These are phyloP conservation scores for Aradus depressus DNA, from an alignment of 2,888 invertebrate genomes.

Conservation along the genomic window DNA sequence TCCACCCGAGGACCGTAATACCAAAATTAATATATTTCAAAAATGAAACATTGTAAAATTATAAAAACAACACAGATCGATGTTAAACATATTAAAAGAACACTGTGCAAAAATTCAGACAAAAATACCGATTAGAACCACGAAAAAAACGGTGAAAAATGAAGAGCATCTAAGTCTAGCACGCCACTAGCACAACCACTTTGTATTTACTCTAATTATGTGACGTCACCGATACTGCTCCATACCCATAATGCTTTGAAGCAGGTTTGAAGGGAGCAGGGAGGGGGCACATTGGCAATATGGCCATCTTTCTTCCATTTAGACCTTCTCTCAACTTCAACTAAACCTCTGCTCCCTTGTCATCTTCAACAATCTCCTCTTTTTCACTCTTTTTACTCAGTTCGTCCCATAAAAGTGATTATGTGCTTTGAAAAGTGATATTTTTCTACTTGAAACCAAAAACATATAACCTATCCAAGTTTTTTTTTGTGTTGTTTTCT, in stretches of 20 bases:
- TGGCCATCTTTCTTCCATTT: conserved; percentile 7
- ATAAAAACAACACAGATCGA: conserved; percentile 2
- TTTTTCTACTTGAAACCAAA: no score
- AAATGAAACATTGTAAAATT: conserved; percentile 13
- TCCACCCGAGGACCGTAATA: conserved; percentile 12
- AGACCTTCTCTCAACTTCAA: neutral
- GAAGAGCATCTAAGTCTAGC: conserved; percentile 36
- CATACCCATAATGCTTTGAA: conserved; percentile 33
- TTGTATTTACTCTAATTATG: conserved; percentile 59
- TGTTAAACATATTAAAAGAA: conserved; percentile 12
- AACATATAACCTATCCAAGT: no score
- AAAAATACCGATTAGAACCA: conserved; percentile 18
- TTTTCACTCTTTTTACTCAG: no score
- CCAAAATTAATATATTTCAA: conserved; percentile 14
- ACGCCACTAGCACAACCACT: conserved; percentile 54
- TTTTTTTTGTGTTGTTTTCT: no score
- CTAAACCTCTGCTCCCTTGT: neutral
- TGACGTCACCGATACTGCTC: conserved; percentile 46
- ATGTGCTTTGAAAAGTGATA: no score
- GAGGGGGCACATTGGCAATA: conserved; percentile 13
- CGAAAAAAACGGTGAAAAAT: conserved; percentile 30
- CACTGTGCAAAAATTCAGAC: conserved; percentile 19
- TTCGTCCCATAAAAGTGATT: no score
- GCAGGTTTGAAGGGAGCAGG: conserved; percentile 21
- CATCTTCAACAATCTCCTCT: neutral